Conservation (phyloP, 1,140 invertebrate species). For the Bombus huntii region DNA sequence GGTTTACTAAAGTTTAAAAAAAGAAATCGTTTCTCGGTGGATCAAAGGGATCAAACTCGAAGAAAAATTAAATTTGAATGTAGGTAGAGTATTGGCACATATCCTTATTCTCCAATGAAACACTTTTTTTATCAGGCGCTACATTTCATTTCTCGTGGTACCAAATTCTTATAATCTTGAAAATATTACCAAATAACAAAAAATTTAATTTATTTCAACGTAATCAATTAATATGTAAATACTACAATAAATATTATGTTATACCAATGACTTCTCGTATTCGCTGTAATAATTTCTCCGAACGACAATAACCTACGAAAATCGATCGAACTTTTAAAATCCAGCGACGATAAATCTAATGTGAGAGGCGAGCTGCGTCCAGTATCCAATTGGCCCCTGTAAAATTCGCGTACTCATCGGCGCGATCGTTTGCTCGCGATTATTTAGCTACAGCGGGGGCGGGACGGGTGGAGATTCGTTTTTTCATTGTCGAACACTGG, state of each 20-base stretch:
- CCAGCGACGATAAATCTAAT: neutral
- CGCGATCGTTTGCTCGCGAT: conserved; percentile 6
- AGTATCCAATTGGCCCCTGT: neutral
- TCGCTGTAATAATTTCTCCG: too few species aligned
- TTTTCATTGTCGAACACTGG: conserved; percentile 8
- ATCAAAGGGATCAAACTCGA: neutral
- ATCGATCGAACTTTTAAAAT: neutral
- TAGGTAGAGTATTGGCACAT: too few species aligned
- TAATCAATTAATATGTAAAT: too few species aligned
- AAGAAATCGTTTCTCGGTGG: neutral
- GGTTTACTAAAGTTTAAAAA: neutral
- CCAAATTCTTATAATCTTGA: too few species aligned
- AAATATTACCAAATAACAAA: too few species aligned
- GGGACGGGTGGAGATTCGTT: neutral
- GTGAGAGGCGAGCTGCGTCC: neutral
- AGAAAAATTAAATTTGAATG: neutral
- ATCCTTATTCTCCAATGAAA: too few species aligned
- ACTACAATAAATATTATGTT: too few species aligned
- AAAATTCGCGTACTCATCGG: conserved; percentile 11
- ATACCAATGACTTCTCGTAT: too few species aligned
- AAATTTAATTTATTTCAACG: too few species aligned
- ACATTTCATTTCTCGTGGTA: too few species aligned
- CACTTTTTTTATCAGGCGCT: too few species aligned
- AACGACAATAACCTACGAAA: too few species aligned
- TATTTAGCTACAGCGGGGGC: neutral